These are phyloP conservation scores for Holocentrus rufus DNA, from an alignment of 2,797 vertebrate genomes.

Conservation along the genomic window DNA sequence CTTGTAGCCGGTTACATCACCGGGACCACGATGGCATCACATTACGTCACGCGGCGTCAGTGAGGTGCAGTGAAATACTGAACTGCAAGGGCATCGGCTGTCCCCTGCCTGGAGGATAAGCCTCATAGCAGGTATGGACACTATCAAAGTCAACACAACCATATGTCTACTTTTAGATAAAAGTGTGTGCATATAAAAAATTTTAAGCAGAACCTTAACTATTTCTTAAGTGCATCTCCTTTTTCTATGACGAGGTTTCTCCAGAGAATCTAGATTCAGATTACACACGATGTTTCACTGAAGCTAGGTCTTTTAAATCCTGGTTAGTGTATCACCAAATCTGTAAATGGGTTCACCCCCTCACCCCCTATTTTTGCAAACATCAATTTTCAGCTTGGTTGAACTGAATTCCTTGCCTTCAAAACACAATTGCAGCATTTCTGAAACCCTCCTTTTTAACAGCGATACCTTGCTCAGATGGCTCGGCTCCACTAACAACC, in stretches of 20 bases:
- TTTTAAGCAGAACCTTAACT: too few relatives aligned
- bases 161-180: not conserved
- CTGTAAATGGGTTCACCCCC: not conserved
- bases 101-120: not conserved
- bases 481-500: conserved; percentile 57
- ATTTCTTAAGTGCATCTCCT: not conserved
- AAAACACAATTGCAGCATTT: not conserved
- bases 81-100: conserved; percentile 54
- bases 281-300: not conserved
- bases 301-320: conserved; percentile 5
- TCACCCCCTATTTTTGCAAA: conserved; percentile 7
- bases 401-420: conserved; percentile 19
- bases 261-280: too few relatives aligned
- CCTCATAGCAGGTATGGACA: conserved; percentile 28
- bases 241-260: not conserved
- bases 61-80: conserved; percentile 43
- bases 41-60: conserved; percentile 40
- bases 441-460: conserved; percentile 10
- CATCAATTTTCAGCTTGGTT: conserved; percentile 7
- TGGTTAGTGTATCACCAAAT: not conserved
- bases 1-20: conserved; percentile 58
- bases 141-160: conserved; percentile 3
- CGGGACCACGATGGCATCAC: conserved; percentile 41
- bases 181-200: too few relatives aligned
- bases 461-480: conserved; percentile 39